Evolutionary conservation across 2,888 invertebrate species (phyloP).

Genomic region (Bombylius major): DNA sequence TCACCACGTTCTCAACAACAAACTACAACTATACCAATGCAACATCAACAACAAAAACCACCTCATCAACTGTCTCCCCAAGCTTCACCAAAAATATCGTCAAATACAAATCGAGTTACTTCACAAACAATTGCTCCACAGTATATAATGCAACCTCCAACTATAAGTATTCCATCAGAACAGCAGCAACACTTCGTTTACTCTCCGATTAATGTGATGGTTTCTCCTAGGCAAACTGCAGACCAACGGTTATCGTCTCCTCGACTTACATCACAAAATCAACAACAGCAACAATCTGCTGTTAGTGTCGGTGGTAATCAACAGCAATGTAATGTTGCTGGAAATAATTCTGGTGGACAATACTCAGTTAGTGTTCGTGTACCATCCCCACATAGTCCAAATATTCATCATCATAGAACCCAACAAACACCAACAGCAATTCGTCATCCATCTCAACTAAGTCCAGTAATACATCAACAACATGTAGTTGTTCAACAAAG

Average conservation of each 20-base stretch:
- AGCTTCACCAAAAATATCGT: background rate
- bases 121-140: slow-evolving; percentile 23
- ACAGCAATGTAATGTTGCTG: background rate
- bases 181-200: slow-evolving; percentile 33
- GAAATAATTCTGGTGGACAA: background rate
- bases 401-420: slow-evolving; percentile 17
- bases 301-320: no score
- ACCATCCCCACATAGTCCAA: slow-evolving; percentile 33
- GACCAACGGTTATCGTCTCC: slow-evolving; percentile 22
- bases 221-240: slow-evolving; percentile 37
- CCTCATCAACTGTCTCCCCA: slow-evolving; percentile 15
- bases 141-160: slow-evolving; percentile 47
- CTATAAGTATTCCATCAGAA: slow-evolving; percentile 46
- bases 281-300: slow-evolving; percentile 15
- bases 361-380: slow-evolving; percentile 24
- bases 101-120: background rate
- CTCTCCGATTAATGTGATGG: slow-evolving; percentile 25
- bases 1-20: slow-evolving; percentile 12
- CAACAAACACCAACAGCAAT: slow-evolving; percentile 20
- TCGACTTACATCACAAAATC: slow-evolving; percentile 17
- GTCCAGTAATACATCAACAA: slow-evolving; percentile 12
- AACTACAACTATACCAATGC: background rate
- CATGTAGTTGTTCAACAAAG: slow-evolving; percentile 17
- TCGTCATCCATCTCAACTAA: slow-evolving; percentile 13
- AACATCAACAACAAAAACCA: slow-evolving; percentile 4